Percentiles rank a stretch among this genome's conserved stretches.
Evolutionary conservation across 2,797 vertebrate genomes (phyloP).

Genomic region (Microctenopoma steveboyesi): DNA sequence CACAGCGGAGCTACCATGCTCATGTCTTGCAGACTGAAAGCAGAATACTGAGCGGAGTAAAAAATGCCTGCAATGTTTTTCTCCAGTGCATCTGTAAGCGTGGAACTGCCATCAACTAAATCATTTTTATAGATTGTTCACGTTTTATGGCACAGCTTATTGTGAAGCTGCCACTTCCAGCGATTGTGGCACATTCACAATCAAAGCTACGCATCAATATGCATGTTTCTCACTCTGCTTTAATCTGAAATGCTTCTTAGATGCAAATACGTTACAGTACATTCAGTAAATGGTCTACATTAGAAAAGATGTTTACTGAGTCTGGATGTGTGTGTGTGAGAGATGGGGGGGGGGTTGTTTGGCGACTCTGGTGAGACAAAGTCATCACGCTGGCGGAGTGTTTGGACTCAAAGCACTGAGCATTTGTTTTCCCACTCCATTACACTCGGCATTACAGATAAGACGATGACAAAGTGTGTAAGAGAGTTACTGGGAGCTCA

Average conservation of each 20-base stretch:
- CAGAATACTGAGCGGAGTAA: background rate
- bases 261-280: too few relatives aligned
- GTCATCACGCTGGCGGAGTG: constrained; percentile 16
- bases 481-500: constrained; percentile 11
- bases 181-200: background rate
- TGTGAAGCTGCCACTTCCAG: constrained; percentile 5
- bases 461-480: constrained; percentile 29
- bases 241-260: background rate
- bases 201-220: background rate
- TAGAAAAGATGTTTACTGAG: background rate
- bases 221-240: background rate
- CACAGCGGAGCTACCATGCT: background rate
- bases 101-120: background rate
- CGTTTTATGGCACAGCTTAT: background rate
- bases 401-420: constrained; percentile 38
- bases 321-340: constrained; percentile 4
- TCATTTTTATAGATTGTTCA: background rate
- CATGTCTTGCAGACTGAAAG: background rate
- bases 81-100: background rate
- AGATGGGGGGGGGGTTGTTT: background rate
- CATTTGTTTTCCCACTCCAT: constrained; percentile 24
- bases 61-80: background rate
- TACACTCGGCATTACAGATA: constrained; percentile 31
- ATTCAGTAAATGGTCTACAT: too few relatives aligned
- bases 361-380: background rate